phyloP scores from a whole-genome alignment of 2,888 invertebrate genomes.

The Hydrotaea cyrtoneurina region DNA sequence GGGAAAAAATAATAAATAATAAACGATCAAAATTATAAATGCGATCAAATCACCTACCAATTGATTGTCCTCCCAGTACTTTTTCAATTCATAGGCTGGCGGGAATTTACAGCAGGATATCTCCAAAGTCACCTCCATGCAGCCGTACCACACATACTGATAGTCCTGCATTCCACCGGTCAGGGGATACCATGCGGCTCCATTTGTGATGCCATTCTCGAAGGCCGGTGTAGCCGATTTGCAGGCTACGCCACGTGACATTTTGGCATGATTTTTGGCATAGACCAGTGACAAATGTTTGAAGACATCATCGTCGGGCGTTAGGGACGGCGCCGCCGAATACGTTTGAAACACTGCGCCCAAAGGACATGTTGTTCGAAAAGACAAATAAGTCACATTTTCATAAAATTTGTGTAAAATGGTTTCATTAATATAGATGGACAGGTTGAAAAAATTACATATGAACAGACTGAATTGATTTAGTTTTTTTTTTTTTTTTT shows the following conservation, averaged over 20 bases:
- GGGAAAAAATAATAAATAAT: constrained; percentile 11
- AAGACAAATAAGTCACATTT: neutral
- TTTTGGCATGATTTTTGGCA: constrained; percentile 92
- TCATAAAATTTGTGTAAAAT: neutral
- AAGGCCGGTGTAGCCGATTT: constrained; percentile 89
- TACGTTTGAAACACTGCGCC: constrained; percentile 93
- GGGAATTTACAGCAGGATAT: constrained; percentile 97
- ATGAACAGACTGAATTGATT: too few species aligned
- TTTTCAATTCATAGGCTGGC: constrained; percentile 87
- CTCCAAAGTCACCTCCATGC: constrained; percentile 97
- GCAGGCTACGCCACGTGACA: constrained; percentile 92
- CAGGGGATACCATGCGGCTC: constrained; percentile 95
- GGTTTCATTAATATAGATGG: too few species aligned
- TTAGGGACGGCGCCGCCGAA: constrained; percentile 89
- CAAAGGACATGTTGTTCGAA: constrained; percentile 82
- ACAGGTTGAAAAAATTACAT: too few species aligned
- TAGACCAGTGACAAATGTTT: constrained; percentile 91
- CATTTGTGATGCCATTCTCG: constrained; percentile 95
- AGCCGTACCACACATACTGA: constrained; percentile 95
- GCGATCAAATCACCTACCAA: constrained; percentile 82
- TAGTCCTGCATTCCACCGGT: constrained; percentile 89
- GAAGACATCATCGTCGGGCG: constrained; percentile 96
- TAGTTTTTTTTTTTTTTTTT: too few species aligned
- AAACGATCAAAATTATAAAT: neutral
- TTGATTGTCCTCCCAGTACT: constrained; percentile 94